Evolutionary conservation across 2,113 vertebrate species (phyloP).

Genomic region (Toxotes chatareus): DNA sequence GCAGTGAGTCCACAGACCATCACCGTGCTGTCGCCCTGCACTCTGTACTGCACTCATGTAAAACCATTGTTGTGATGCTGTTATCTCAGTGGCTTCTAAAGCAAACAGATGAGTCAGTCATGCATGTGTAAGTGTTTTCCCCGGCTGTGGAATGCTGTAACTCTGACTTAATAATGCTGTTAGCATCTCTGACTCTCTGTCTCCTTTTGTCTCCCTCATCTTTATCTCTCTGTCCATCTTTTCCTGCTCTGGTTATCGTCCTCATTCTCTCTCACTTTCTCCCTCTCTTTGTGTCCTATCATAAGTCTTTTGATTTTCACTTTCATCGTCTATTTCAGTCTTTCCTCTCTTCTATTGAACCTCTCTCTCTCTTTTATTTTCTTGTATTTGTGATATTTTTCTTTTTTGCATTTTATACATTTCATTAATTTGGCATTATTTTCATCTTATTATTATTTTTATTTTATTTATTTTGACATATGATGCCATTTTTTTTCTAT

Average conservation of each 20-base stretch:
- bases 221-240: constrained; percentile 12
- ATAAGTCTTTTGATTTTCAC: neutral
- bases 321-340: neutral
- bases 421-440: neutral
- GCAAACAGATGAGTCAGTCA: constrained; percentile 13
- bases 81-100: neutral
- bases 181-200: constrained; percentile 1
- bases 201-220: neutral
- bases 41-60: constrained; percentile 18
- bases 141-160: constrained; percentile 35
- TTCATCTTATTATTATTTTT: neutral
- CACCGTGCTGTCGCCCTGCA: neutral
- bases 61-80: neutral
- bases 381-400: neutral
- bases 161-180: neutral
- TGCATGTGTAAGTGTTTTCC: constrained; percentile 32
- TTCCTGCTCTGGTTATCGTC: neutral
- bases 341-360: neutral
- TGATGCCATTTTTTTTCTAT: neutral
- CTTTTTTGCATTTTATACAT: neutral
- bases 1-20: neutral
- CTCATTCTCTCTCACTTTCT: neutral
- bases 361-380: neutral
- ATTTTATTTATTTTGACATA: neutral
- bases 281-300: neutral